Evolutionary conservation across 2,888 invertebrate species (phyloP).

Genomic region (Nineta flava): DNA sequence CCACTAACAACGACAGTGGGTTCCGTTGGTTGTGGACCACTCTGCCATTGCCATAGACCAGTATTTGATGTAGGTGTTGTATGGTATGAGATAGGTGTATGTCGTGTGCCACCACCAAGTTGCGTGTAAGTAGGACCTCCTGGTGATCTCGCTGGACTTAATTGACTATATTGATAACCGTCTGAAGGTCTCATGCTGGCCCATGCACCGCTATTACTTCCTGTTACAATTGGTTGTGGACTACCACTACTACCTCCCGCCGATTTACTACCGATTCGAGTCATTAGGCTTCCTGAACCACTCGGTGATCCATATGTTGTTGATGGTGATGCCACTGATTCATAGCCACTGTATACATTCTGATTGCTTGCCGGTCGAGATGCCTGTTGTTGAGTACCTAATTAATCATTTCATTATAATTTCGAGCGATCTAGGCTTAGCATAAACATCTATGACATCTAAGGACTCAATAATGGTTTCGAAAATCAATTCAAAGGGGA

Average conservation of each 20-base stretch:
- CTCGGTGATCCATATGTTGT: slow-evolving; percentile 38
- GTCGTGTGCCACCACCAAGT: not conserved
- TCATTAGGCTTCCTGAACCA: slow-evolving; percentile 33
- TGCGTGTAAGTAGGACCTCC: slow-evolving; percentile 31
- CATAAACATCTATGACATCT: not conserved
- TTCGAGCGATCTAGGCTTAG: slow-evolving; percentile 33
- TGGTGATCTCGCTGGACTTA: slow-evolving; percentile 72
- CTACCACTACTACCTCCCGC: slow-evolving; percentile 40
- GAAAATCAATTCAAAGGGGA: too few relatives aligned
- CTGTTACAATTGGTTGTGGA: slow-evolving; percentile 24
- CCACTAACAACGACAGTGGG: slow-evolving; percentile 22
- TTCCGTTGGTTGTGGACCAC: slow-evolving; percentile 27
- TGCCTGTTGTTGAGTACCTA: slow-evolving; percentile 28
- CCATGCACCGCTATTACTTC: slow-evolving; percentile 35
- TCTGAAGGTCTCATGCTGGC: slow-evolving; percentile 23
- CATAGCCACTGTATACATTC: slow-evolving; percentile 41
- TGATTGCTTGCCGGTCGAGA: slow-evolving; percentile 44
- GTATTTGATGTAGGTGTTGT: not conserved
- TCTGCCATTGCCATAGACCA: slow-evolving; percentile 16
- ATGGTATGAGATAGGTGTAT: not conserved
- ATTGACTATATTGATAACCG: slow-evolving; percentile 34
- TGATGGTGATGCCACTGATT: slow-evolving; percentile 54
- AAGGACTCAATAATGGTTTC: too few relatives aligned
- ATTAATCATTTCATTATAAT: slow-evolving; percentile 15
- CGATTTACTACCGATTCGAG: slow-evolving; percentile 42